Percentiles rank a stretch among this genome's conserved stretches.
Evolutionary conservation across 2,797 vertebrate genomes (phyloP).

Genomic region (Hipposideros larvatus): DNA sequence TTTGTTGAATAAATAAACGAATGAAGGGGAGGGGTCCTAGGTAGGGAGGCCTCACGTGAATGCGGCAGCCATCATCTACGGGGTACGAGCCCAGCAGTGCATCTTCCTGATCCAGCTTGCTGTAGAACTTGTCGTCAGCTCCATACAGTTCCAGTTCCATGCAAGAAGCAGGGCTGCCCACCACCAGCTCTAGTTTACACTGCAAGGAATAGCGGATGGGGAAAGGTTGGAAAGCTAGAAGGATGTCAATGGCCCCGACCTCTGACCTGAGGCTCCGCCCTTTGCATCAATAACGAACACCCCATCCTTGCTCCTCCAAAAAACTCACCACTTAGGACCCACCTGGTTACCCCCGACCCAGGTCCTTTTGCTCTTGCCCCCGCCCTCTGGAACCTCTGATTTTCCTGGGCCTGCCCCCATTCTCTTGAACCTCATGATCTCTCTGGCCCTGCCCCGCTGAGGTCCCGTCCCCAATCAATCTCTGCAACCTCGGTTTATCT

Average conservation of each 20-base stretch:
- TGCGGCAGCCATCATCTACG: conserved; percentile 94
- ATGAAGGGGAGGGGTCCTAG: background rate
- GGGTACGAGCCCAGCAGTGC: conserved; percentile 95
- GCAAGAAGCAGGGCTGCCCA: conserved; percentile 90
- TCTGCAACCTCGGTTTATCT: background rate
- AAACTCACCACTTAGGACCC: background rate
- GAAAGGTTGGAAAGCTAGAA: background rate
- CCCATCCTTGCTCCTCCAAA: background rate
- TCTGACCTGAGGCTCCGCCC: background rate
- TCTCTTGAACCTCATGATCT: background rate
- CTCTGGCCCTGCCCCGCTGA: background rate
- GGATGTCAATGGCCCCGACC: background rate
- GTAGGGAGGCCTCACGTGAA: conserved; percentile 90
- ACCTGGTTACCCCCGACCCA: background rate
- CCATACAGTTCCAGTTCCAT: conserved; percentile 95
- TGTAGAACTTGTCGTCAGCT: conserved; percentile 89
- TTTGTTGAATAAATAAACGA: background rate
- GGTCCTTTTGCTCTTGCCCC: background rate
- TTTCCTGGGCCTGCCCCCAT: background rate
- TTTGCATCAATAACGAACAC: background rate
- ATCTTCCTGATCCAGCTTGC: conserved; percentile 92
- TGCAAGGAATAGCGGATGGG: conserved; percentile 65
- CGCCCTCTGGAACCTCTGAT: background rate
- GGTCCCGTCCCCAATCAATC: background rate
- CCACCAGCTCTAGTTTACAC: conserved; percentile 94